A percentile compares a stretch with the other conserved stretches of the same genome.
phyloP scores from a whole-genome alignment of 1,140 invertebrate species.

The Gryllus bimaculatus region DNA sequence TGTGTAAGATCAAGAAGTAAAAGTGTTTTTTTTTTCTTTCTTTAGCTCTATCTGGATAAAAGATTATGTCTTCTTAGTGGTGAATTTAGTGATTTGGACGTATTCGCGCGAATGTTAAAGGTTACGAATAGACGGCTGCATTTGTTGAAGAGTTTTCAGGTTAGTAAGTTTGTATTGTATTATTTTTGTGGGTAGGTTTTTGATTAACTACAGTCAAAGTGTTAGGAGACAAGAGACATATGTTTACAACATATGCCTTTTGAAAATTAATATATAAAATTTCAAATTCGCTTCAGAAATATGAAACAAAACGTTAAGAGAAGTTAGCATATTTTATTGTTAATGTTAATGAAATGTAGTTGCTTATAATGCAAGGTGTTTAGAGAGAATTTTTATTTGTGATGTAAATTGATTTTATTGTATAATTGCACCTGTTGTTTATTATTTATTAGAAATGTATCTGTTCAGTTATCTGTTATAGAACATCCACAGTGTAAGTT shows the following conservation, averaged over 20 bases:
- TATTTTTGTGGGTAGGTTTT: background rate
- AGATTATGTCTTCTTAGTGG: slow-evolving; percentile 46
- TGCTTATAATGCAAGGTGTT: no score
- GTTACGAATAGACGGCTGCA: slow-evolving; percentile 56
- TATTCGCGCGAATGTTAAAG: slow-evolving; percentile 60
- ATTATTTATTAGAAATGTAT: no score
- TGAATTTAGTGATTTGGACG: slow-evolving; percentile 61
- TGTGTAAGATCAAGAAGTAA: no score
- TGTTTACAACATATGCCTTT: background rate
- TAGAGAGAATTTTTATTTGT: no score
- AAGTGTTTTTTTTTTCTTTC: slow-evolving; percentile 29
- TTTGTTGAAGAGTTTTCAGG: slow-evolving; percentile 56
- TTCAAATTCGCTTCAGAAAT: background rate
- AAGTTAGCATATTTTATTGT: no score
- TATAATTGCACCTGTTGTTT: no score
- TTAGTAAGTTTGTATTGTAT: slow-evolving; percentile 26
- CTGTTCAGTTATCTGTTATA: no score
- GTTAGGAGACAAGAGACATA: background rate
- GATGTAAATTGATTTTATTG: no score
- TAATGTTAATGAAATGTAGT: no score
- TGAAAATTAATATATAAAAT: background rate
- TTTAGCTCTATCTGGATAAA: slow-evolving; percentile 54
- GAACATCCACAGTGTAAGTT: no score
- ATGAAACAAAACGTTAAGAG: no score
- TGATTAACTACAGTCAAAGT: background rate